Base-by-base conservation (phyloP, 2,797 vertebrate species). In the Echeneis naucrates region DNA sequence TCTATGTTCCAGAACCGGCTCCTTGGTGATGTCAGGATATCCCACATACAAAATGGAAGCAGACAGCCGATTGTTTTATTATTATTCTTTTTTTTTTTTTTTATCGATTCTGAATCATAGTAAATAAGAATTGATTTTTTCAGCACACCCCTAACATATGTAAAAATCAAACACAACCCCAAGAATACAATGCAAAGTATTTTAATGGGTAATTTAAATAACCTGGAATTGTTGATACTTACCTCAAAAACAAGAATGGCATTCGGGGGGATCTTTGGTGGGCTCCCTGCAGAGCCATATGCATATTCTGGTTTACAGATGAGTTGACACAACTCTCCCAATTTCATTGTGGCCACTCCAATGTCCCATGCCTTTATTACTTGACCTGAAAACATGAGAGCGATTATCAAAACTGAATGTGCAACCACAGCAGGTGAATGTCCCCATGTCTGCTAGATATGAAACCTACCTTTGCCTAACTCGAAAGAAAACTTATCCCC, bases 311-410 rank as follows among this genome's bases (percentile, higher is more conserved):
- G 95, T 48, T 96, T 98, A 88, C 98, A 99, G 0, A 95, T 95
- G 72, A 99, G 90, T 53, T 95, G 95, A 86, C 96, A 96, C 68
- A 98, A 77, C 89, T 99, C 98, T 0, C 97, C 98, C 4, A 93
- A 76, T 88, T 95, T 98, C 98, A 99, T 99, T 5, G 98, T 97
- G 0, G 95, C 97, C 17, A 99, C 92, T 8, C 96, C 97, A 16
- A 98, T 93, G 86, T 99, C 98, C 98, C 98, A 99, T 19, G 98
- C 98, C 89, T 98, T 98, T 87, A 99, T 99, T 71, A 99, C 98
- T 87, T 98, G 96, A 82, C 96, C 98, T 99, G 63, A 65, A 72
- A 13, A 72, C 17, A 82, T 1, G 55, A 32, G 13, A 32, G 3
- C 0, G 26, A 45, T 85, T 59, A 70, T 0, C 8, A 65, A 59